Evolutionary conservation across 2,113 vertebrate species (phyloP).

Genomic region (Vidua macroura): DNA sequence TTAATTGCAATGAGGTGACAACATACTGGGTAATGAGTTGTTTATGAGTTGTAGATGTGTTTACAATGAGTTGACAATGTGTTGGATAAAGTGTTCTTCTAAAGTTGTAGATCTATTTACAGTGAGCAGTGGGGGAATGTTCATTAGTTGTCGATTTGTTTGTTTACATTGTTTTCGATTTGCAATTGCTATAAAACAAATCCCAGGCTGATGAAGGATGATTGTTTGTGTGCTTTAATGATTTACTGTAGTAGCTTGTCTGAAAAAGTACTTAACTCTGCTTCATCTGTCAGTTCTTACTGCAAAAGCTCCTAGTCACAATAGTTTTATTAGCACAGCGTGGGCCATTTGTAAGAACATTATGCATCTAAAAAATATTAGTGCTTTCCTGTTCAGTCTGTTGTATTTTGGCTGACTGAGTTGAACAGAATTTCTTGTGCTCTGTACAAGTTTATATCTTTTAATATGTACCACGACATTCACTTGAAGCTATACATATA

Average conservation of each 20-base stretch:
- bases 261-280: constrained; percentile 78
- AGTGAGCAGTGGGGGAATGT: constrained; percentile 72
- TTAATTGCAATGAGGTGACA: constrained; percentile 83
- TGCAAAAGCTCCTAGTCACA: constrained; percentile 75
- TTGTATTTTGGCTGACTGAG: constrained; percentile 61
- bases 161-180: constrained; percentile 82
- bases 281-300: constrained; percentile 78
- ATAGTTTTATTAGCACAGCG: constrained; percentile 80
- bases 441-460: constrained; percentile 45
- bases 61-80: constrained; percentile 83
- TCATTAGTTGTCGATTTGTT: constrained; percentile 82
- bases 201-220: constrained; percentile 75
- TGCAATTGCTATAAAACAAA: constrained; percentile 79
- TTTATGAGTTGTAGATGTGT: constrained; percentile 84
- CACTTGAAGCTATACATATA: neutral
- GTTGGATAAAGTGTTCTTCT: constrained; percentile 81
- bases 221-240: constrained; percentile 76
- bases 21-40: constrained; percentile 82
- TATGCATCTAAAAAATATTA: constrained; percentile 69
- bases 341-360: constrained; percentile 74
- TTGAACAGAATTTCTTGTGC: constrained; percentile 66
- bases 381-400: constrained; percentile 68
- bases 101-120: constrained; percentile 80
- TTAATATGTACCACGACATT: neutral
- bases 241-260: constrained; percentile 76